Base-by-base conservation (phyloP, 2,113 vertebrate species). In the Prolemur simus region DNA sequence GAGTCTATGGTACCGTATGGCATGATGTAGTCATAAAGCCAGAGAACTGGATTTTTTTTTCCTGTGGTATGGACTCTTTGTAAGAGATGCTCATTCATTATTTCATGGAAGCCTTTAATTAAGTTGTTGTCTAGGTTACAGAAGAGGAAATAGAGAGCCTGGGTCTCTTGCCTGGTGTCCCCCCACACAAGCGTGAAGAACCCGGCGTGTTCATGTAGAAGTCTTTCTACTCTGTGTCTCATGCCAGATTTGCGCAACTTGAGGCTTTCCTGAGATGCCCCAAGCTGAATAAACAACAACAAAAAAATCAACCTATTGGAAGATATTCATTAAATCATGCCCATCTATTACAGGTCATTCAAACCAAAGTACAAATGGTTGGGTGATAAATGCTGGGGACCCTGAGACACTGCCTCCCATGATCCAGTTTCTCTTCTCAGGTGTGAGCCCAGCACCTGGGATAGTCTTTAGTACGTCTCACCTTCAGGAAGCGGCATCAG, bases 1-100 rank as follows among this genome's bases (percentile, higher is more conserved):
- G 54, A 49, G n/a, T n/a, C 9, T 21, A 14, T 6, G 29, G 13
- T 1, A 32, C 7, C 14, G 1, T 27, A 1, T 29, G 11, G 13
- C 1, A 56, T 8, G 29, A 83, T 9, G 21, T n/a, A 47, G n/a
- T 10, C 20, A n/a, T 20, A 85, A 52, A 84, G 20, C 8, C n/a
- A 85, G 71, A 1, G 49, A 92, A 73, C 32, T 63, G 32, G 23
- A 8, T 89, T 52, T 45, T 66, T 88, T 77, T 17, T 14, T 8
- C 29, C 52, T 39, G 11, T 6, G n/a, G 11, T 66, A 8, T 68
- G 9, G 27, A 37, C 10, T 52, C 34, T 49, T 89, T 64, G 39
- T 8, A 54, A 20, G 6, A 39, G n/a, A 52, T 49, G 21, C 6
- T 37, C 73, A 49, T 37, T 25, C 15, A 27, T 64, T 64, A 49